A percentile compares a stretch with the other conserved stretches of the same genome.
phyloP scores from a whole-genome alignment of 2,888 invertebrate genomes.

The Drosophila merina region DNA sequence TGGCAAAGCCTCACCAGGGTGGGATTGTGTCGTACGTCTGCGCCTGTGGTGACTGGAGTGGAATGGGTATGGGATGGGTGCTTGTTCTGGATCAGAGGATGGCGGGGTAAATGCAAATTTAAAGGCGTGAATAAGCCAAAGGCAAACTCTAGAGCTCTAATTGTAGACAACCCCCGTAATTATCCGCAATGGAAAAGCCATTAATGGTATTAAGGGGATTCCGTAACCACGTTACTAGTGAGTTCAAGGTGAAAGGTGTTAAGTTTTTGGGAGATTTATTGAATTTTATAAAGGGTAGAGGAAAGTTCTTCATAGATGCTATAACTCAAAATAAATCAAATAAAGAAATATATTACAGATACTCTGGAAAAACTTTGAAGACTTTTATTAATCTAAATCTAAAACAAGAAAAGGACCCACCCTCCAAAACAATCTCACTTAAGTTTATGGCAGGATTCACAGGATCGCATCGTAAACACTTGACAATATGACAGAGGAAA shows the following conservation, averaged over 20 bases:
- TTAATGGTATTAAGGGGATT: conserved; percentile 81
- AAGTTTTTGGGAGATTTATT: conserved; percentile 4
- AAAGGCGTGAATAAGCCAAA: conserved; percentile 77
- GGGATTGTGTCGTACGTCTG: conserved; percentile 39
- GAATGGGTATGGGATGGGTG: not conserved
- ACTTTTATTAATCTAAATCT: not conserved
- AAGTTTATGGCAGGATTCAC: conserved; percentile 30
- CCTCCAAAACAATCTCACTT: conserved; percentile 7
- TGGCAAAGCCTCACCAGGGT: conserved; percentile 8
- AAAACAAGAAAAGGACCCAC: not conserved
- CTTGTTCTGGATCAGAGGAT: not conserved
- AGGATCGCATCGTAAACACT: conserved; percentile 60
- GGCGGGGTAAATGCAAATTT: conserved; percentile 73
- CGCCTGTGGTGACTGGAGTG: conserved; percentile 39
- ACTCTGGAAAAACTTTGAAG: too few species aligned
- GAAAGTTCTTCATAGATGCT: not conserved
- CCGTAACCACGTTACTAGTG: conserved; percentile 16
- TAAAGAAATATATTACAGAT: too few species aligned
- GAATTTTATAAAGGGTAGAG: not conserved
- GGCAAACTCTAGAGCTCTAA: conserved; percentile 62
- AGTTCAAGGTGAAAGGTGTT: conserved; percentile 21
- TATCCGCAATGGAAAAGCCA: conserved; percentile 81
- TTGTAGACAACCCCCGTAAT: conserved; percentile 76
- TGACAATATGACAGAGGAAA: conserved; percentile 64
- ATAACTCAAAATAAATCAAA: too few species aligned